Conservation (phyloP, 2,113 vertebrate genomes). For the Ascaphus truei region DNA sequence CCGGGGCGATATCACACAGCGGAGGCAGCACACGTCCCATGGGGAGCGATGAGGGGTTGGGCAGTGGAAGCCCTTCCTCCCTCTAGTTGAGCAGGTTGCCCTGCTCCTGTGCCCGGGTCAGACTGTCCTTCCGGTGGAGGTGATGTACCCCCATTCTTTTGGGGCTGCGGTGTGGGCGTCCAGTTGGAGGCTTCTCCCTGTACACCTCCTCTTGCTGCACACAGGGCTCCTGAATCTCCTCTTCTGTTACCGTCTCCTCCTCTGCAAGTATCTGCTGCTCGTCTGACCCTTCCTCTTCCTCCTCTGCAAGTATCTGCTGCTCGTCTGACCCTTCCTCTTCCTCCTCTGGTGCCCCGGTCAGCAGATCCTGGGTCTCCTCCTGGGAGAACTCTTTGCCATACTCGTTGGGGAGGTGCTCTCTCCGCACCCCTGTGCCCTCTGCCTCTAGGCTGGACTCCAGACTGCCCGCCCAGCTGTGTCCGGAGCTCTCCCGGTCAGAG, state of each 20-base stretch:
- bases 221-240: neutral
- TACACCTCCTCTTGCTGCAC: constrained; percentile 18
- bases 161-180: constrained; percentile 81
- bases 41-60: neutral
- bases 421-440: constrained; percentile 57
- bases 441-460: constrained; percentile 77
- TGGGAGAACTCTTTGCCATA: constrained; percentile 66
- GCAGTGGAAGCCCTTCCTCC: neutral
- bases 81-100: constrained; percentile 87
- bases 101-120: constrained; percentile 92
- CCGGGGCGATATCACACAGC: neutral
- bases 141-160: constrained; percentile 97
- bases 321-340: constrained; percentile 45
- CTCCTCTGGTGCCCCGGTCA: constrained; percentile 57
- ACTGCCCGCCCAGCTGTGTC: constrained; percentile 73
- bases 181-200: constrained; percentile 49
- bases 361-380: constrained; percentile 62
- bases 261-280: constrained; percentile 32
- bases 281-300: constrained; percentile 46
- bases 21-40: neutral
- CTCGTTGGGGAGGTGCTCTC: constrained; percentile 53
- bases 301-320: constrained; percentile 34
- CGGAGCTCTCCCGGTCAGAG: constrained; percentile 76
- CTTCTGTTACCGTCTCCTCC: constrained; percentile 39
- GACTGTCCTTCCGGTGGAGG: constrained; percentile 92